These are phyloP conservation scores for Galeruca laticollis DNA, from an alignment of 2,888 invertebrate species.

Conservation along the genomic window DNA sequence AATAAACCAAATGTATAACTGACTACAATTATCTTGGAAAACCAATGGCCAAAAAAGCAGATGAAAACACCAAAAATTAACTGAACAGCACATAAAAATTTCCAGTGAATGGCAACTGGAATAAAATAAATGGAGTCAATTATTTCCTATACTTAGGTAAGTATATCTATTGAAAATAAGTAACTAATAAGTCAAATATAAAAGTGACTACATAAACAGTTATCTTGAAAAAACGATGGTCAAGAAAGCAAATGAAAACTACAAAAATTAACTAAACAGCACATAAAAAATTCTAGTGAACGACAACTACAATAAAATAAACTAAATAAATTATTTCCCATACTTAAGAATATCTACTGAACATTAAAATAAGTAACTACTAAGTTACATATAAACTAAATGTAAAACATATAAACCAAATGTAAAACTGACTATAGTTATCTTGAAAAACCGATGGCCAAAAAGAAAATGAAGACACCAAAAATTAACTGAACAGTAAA, in stretches of 20 bases:
- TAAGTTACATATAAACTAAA: too few relatives aligned
- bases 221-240: slow-evolving; percentile 74
- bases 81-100: slow-evolving; percentile 68
- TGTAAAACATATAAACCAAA: slow-evolving; percentile 71
- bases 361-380: too few relatives aligned
- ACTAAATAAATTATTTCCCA: too few relatives aligned
- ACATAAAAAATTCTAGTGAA: slow-evolving; percentile 69
- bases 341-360: not conserved
- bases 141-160: too few relatives aligned
- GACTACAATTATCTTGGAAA: not conserved
- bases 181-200: slow-evolving; percentile 70
- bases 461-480: not conserved
- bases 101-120: slow-evolving; percentile 68
- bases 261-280: slow-evolving; percentile 72
- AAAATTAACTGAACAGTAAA: slow-evolving; percentile 70
- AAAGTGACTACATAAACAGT: slow-evolving; percentile 75
- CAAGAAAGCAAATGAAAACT: slow-evolving; percentile 73
- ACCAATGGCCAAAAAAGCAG: slow-evolving; percentile 50
- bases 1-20: too few relatives aligned
- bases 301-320: slow-evolving; percentile 62
- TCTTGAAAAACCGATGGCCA: slow-evolving; percentile 51
- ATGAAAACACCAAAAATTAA: slow-evolving; percentile 63
- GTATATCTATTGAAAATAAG: slow-evolving; percentile 66
- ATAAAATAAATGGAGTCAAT: slow-evolving; percentile 44
- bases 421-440: too few relatives aligned